Evolutionary conservation across 2,113 vertebrate genomes (phyloP).

Genomic region (Patagioenas fasciata): DNA sequence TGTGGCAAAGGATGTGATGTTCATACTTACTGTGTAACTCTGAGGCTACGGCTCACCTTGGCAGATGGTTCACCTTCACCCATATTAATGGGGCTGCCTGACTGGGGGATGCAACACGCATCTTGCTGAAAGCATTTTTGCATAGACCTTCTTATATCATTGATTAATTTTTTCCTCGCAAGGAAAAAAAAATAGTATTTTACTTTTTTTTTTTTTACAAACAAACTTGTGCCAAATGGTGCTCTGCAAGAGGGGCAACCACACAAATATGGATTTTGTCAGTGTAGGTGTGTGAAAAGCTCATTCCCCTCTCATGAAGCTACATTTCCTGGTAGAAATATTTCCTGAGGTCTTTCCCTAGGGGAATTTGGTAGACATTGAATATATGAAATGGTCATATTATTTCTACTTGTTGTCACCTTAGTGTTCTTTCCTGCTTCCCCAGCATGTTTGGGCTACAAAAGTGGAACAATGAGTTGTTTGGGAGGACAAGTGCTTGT

Average conservation of each 20-base stretch:
- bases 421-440: background rate
- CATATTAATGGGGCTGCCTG: background rate
- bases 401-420: background rate
- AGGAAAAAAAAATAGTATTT: background rate
- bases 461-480: background rate
- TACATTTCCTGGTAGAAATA: background rate
- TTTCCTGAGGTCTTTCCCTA: background rate
- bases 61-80: conserved; percentile 29
- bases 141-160: background rate
- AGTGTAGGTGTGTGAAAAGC: background rate
- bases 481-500: background rate
- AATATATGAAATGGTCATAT: background rate
- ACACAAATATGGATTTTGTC: background rate
- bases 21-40: background rate
- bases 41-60: background rate
- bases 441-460: background rate
- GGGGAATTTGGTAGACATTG: background rate
- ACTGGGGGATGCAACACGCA: background rate
- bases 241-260: background rate
- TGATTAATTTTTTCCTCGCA: background rate
- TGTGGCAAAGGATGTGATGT: conserved; percentile 25
- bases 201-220: background rate
- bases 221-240: background rate
- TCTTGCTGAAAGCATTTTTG: background rate
- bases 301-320: background rate